Conservation (phyloP, 64 coral and sea anemone genomes). For the Montipora sp. region DNA sequence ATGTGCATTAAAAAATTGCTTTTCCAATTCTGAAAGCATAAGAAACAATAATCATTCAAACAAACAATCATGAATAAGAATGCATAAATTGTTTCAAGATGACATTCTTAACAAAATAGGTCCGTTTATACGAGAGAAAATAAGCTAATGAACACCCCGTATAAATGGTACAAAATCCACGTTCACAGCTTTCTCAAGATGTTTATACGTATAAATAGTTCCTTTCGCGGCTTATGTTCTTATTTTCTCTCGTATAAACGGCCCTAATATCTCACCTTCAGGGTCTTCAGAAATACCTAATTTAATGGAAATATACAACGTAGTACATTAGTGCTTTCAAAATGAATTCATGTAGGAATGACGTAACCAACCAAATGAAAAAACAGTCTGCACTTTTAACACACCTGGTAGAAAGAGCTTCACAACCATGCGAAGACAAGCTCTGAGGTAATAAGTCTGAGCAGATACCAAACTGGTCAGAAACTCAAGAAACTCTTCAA, state of each 20-base stretch:
- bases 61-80: background rate
- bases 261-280: conserved; percentile 49
- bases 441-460: conserved; percentile 90
- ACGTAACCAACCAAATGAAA: too few species aligned
- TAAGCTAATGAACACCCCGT: too few species aligned
- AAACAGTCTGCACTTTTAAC: background rate
- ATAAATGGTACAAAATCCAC: too few species aligned
- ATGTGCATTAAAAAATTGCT: conserved; percentile 73
- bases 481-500: conserved; percentile 89
- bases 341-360: background rate
- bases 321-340: background rate
- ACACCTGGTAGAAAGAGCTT: conserved; percentile 85
- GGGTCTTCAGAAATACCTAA: conserved; percentile 39
- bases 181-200: too few species aligned
- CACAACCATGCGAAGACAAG: conserved; percentile 86
- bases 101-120: background rate
- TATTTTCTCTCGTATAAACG: too few species aligned
- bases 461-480: conserved; percentile 87
- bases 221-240: too few species aligned
- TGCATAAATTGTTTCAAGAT: background rate
- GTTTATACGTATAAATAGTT: too few species aligned
- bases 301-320: background rate
- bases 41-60: background rate
- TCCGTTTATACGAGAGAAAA: too few species aligned
- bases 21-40: conserved; percentile 65